Evolutionary conservation across 2,797 vertebrate genomes (phyloP).

Genomic region (Scarus forsteni): DNA sequence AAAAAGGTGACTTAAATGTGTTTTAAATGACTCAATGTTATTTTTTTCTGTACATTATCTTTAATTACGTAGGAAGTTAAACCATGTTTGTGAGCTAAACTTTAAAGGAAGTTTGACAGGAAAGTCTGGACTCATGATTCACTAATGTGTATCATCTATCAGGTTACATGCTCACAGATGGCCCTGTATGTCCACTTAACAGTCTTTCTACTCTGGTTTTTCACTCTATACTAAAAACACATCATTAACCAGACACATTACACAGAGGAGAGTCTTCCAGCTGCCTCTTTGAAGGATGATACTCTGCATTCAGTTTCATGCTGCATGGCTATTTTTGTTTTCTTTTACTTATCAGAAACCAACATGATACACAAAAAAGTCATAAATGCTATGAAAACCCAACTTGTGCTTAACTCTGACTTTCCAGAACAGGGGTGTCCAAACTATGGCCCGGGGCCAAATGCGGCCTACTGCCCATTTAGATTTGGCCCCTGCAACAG

Average conservation of each 20-base stretch:
- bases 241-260: slow-evolving; percentile 54
- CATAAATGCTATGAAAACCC: background rate
- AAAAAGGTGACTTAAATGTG: slow-evolving; percentile 5
- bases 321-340: slow-evolving; percentile 10
- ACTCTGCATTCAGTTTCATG: slow-evolving; percentile 3
- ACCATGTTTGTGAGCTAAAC: slow-evolving; percentile 8
- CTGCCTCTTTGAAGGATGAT: slow-evolving; percentile 32
- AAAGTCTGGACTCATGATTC: slow-evolving; percentile 47
- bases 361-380: slow-evolving; percentile 15
- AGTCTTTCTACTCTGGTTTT: slow-evolving; percentile 69
- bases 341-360: slow-evolving; percentile 16
- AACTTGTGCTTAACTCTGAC: too few species aligned
- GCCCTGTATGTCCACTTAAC: slow-evolving; percentile 60
- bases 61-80: too few species aligned
- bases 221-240: slow-evolving; percentile 57
- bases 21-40: background rate
- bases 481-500: too few species aligned
- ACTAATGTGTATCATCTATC: slow-evolving; percentile 68
- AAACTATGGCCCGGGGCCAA: too few species aligned
- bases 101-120: slow-evolving; percentile 20
- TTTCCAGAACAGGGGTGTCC: too few species aligned
- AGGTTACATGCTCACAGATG: slow-evolving; percentile 82
- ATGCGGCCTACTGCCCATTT: too few species aligned
- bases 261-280: slow-evolving; percentile 48
- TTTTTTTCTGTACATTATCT: background rate